A percentile compares a stretch with the other conserved stretches of the same genome.
Conservation (phyloP, 2,113 vertebrate genomes). For the Hiodon alosoides region DNA sequence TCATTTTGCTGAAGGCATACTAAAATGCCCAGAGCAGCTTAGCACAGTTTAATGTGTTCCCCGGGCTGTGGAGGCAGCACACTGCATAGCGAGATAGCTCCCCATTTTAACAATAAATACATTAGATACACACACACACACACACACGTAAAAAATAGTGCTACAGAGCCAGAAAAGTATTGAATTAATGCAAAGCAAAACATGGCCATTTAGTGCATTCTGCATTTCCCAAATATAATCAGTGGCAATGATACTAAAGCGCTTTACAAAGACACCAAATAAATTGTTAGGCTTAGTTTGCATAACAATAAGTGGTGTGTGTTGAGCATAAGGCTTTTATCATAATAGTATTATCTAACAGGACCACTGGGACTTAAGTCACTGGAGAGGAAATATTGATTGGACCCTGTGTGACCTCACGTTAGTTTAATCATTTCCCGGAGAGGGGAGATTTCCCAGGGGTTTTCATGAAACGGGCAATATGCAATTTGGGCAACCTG, state of each 20-base stretch:
- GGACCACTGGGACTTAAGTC: slow-evolving; percentile 7
- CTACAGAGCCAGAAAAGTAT: too few species aligned
- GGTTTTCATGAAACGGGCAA: neutral
- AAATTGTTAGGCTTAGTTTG: neutral
- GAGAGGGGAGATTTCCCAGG: slow-evolving; percentile 28
- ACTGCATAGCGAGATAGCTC: neutral
- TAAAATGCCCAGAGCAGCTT: slow-evolving; percentile 7
- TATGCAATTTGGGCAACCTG: neutral
- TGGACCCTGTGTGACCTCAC: slow-evolving; percentile 26
- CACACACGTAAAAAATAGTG: too few species aligned
- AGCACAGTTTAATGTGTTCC: slow-evolving; percentile 7
- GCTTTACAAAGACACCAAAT: too few species aligned
- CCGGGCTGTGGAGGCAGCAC: neutral
- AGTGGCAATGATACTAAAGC: too few species aligned
- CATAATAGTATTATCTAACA: slow-evolving; percentile 24
- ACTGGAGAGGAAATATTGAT: slow-evolving; percentile 35
- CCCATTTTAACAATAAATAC: too few species aligned
- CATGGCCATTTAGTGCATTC: too few species aligned
- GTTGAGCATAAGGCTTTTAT: neutral
- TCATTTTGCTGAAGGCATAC: slow-evolving; percentile 21
- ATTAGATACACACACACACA: too few species aligned
- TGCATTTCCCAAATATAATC: too few species aligned
- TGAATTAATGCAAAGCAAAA: too few species aligned
- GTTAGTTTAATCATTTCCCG: slow-evolving; percentile 32
- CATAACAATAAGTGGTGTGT: neutral